Evolutionary conservation across 64 coral and sea anemone species (phyloP), one percentile per base, ranked within the genome.

Genomic region (Pocillopora damicornis): DNA sequence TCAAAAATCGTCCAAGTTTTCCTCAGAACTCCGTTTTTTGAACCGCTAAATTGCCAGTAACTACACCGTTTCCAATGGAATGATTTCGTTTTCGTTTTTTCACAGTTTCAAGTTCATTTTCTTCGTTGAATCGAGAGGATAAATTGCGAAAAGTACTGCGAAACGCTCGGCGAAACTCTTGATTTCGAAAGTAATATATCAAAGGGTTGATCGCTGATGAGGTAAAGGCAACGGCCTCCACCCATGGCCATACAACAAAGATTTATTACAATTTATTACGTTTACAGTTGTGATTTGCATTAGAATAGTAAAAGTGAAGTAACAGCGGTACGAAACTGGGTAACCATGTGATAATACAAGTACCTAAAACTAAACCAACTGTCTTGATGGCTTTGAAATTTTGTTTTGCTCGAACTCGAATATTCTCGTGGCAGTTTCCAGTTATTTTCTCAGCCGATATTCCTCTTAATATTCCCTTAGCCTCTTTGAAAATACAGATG

Each of bases 181-280:
- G 13, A 15, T 75, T 75, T 37, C 74, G 30, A 14, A 75, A 75
- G 17, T 36, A 75, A 75, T 75, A 75, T 14, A 75, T 75, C 74
- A 13, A 75, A 15, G 74, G 74, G n/a, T 75, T 75, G 74, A 75
- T 35, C 8, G 74, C 11, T 38, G 74, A 75, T 75, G 74, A 75
- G 11, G 26, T 35, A 75, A 75, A 73, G 9, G 35, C 74, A 75
- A 75, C 34, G 1, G 35, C 74, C 38, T 75, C 74, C 35, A 75
- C 38, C 74, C 74, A 75, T 0, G 74, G 74, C 74, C 74, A 75
- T 36, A 75, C 74, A 75, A 36, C 13, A 15, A 37, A 10, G 35
- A 51, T 51, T n/a, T n/a, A n/a, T n/a, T n/a, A n/a, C 15, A 42
- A 22, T 73, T 10, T 73, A 75, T 13, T 37, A 37, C 17, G 35